Evolutionary conservation across 2,797 vertebrate genomes (phyloP), one percentile per base, ranked within the genome.

Genomic region (Sphaeramia orbicularis): DNA sequence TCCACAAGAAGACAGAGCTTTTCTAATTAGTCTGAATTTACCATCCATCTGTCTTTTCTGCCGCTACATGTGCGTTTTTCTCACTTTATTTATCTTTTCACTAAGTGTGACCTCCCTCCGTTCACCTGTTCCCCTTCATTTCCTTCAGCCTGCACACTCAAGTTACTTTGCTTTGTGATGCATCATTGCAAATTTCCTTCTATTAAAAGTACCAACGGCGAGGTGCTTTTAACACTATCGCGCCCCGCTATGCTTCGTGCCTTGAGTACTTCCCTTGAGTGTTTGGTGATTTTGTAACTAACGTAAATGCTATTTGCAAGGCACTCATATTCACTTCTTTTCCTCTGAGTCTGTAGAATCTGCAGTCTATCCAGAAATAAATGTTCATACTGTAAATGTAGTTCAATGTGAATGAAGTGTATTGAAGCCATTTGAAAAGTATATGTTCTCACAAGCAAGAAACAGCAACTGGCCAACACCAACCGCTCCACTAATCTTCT

Each of bases 11-110:
- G 32, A 43, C 56, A 51, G 54, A 63, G 63, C 50, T 54, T 57
- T 74, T 85, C 78, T 80, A 80, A 88, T 85, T 76, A 78, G 85
- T 88, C 66, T 71, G 16, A 49, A 27, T 78, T 84, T 76, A 63
- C 38, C 1, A 54, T 84, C 71, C 80, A 78, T 89, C 78, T 83
- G 66, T 81, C 78, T 83, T 65, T 81, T 80, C 67, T 65, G 35
- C 41, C 7, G 2, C 21, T 13, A n/a, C 40, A 0, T 40, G 55
- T 18, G 47, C 76, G 67, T 41, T 60, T 51, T 74, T 51, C 70
- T 68, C 74, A 52, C 57, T 78, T 74, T 75, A 54, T 80, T 80
- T 54, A 64, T 71, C 57, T 72, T 63, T 68, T 74, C 74, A 45
- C 64, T n/a, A 37, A 76, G 69, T 63, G 71, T 74, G 74, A 84